These are phyloP conservation scores for Diachasma alloeum DNA, from an alignment of 1,140 invertebrate genomes.

Conservation along the genomic window DNA sequence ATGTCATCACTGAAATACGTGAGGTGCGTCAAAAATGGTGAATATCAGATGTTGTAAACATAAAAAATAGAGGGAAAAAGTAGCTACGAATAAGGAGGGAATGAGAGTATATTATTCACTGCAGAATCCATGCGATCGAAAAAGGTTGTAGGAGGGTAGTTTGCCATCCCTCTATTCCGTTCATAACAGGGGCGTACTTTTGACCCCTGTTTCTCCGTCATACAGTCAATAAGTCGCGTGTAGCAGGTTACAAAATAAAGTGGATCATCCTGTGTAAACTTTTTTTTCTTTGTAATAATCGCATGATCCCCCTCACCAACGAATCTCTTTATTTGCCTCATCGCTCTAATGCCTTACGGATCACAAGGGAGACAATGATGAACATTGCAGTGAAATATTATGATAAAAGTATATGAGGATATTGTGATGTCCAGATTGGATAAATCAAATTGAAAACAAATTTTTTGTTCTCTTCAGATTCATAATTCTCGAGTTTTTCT, in stretches of 20 bases:
- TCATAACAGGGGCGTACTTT: neutral
- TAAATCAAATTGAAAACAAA: too few relatives aligned
- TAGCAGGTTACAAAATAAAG: neutral
- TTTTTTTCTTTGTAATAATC: neutral
- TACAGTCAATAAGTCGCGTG: neutral
- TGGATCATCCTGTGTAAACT: neutral
- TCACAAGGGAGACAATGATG: too few relatives aligned
- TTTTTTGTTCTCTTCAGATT: too few relatives aligned
- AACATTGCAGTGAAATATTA: too few relatives aligned
- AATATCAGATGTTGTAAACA: conserved; percentile 35
- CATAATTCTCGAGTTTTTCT: too few relatives aligned
- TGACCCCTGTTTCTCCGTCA: neutral
- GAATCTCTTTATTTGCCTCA: too few relatives aligned
- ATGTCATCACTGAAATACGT: conserved; percentile 64
- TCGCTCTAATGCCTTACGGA: too few relatives aligned
- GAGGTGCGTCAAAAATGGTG: conserved; percentile 50
- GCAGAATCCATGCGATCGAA: conserved; percentile 33
- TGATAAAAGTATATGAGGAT: too few relatives aligned
- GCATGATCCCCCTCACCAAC: neutral
- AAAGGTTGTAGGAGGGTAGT: neutral
- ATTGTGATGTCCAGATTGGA: too few relatives aligned
- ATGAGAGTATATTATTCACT: neutral
- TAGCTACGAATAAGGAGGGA: neutral
- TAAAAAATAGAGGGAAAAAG: neutral
- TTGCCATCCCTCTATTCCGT: neutral